These are phyloP conservation scores for Arothron firmamentum DNA, from an alignment of 2,113 vertebrate genomes.

Conservation along the genomic window DNA sequence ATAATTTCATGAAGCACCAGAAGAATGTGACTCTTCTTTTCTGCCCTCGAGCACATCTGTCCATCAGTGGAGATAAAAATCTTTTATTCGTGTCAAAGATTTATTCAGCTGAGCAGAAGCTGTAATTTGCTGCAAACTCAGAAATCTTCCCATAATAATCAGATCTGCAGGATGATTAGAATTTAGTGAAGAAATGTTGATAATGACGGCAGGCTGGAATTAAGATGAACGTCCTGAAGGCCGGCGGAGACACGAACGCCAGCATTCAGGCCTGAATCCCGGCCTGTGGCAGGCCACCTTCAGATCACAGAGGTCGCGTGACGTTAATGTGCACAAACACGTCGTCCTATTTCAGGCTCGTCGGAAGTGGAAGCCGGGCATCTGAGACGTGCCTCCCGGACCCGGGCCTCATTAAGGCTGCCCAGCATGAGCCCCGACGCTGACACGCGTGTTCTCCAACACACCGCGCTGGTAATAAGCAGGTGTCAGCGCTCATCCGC, in stretches of 20 bases:
- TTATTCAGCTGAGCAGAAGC: no score
- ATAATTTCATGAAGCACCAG: no score
- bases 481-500: constrained; percentile 21
- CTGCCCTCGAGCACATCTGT: neutral
- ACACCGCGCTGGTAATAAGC: constrained; percentile 22
- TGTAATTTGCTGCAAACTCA: no score
- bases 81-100: neutral
- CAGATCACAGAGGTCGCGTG: constrained; percentile 31
- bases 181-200: no score
- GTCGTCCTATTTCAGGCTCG: constrained; percentile 23
- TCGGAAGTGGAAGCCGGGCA: constrained; percentile 36
- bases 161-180: no score
- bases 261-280: neutral
- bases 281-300: neutral
- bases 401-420: constrained; percentile 3
- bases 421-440: constrained; percentile 8
- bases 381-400: constrained; percentile 11
- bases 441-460: constrained; percentile 17
- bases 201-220: no score
- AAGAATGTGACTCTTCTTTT: no score
- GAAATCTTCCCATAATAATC: no score
- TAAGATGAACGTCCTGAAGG: neutral
- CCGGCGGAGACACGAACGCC: no score
- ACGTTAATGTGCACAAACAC: constrained; percentile 19
- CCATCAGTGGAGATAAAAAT: neutral